Conservation (phyloP, 2,113 vertebrate genomes). For the Lagopus muta region DNA sequence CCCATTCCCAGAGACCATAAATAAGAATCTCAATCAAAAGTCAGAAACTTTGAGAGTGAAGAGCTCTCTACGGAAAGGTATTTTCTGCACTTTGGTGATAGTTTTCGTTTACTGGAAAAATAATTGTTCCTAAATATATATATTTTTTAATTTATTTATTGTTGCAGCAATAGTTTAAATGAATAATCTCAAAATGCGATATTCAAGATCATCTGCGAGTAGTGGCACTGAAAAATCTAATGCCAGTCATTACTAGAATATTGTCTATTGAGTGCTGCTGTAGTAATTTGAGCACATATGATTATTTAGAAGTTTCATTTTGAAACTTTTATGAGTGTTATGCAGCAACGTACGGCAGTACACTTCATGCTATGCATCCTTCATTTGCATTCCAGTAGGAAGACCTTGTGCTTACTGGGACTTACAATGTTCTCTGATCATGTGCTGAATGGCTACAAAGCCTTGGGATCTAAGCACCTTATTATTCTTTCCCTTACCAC, state of each 20-base stretch:
- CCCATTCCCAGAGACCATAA: not conserved
- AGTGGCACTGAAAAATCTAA: not conserved
- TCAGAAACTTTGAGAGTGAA: not conserved
- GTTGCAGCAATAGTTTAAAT: not conserved
- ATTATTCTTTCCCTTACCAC: not conserved
- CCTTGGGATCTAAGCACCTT: not conserved
- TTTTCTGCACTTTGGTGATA: not conserved
- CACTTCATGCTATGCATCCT: fast-evolving
- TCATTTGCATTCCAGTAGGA: not conserved
- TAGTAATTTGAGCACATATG: not conserved
- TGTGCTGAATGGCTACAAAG: not conserved
- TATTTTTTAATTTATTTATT: not conserved
- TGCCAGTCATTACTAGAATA: not conserved
- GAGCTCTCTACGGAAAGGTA: not conserved
- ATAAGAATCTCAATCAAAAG: not conserved
- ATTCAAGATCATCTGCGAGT: not conserved
- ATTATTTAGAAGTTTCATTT: not conserved
- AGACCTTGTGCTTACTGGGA: not conserved
- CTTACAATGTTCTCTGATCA: not conserved
- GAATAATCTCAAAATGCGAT: not conserved
- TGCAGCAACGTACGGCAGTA: not conserved
- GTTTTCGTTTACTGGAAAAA: not conserved
- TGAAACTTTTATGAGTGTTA: not conserved
- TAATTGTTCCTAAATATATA: not conserved
- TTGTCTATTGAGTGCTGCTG: not conserved